Evolutionary conservation across 2,888 invertebrate species (phyloP).

Genomic region (Acrobasis repandana): DNA sequence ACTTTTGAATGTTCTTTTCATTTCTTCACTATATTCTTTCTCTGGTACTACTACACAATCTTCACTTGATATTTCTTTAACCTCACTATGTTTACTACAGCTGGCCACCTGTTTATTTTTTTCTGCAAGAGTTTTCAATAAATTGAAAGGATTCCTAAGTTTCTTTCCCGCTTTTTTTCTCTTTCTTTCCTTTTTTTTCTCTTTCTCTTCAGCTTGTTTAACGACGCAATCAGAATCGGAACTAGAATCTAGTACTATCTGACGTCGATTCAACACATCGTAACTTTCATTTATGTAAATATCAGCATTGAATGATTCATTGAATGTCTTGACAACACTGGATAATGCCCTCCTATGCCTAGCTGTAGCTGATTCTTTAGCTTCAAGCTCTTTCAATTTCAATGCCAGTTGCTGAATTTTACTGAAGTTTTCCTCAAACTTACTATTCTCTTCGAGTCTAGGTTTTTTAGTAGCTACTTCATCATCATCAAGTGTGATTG

Average conservation of each 20-base stretch:
- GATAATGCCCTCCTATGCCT: slow-evolving; percentile 63
- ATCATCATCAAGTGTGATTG: slow-evolving; percentile 63
- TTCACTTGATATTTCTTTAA: slow-evolving; percentile 26
- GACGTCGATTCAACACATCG: slow-evolving; percentile 54
- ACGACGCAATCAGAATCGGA: slow-evolving; percentile 63
- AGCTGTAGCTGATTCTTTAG: slow-evolving; percentile 46
- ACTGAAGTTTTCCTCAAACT: slow-evolving; percentile 52
- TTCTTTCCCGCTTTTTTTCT: slow-evolving; percentile 43
- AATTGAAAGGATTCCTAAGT: slow-evolving; percentile 66
- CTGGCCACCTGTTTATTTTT: slow-evolving; percentile 34
- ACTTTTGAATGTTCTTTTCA: slow-evolving; percentile 44
- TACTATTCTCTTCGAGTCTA: slow-evolving; percentile 35
- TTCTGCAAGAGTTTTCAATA: slow-evolving; percentile 57
- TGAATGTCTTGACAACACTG: slow-evolving; percentile 63
- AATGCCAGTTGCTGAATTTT: slow-evolving; percentile 52
- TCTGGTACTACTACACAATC: slow-evolving; percentile 18
- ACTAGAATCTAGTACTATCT: slow-evolving; percentile 58
- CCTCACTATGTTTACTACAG: slow-evolving; percentile 21
- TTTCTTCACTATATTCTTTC: slow-evolving; percentile 34
- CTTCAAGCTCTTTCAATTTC: slow-evolving; percentile 52
- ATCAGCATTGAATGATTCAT: slow-evolving; percentile 63
- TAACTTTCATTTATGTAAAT: slow-evolving; percentile 53
- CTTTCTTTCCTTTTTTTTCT: slow-evolving; percentile 18
- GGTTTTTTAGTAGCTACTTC: slow-evolving; percentile 52
- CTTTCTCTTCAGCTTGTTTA: slow-evolving; percentile 35